These are phyloP conservation scores for Polydrusus cervinus DNA, from an alignment of 2,888 invertebrate species.

Conservation along the genomic window DNA sequence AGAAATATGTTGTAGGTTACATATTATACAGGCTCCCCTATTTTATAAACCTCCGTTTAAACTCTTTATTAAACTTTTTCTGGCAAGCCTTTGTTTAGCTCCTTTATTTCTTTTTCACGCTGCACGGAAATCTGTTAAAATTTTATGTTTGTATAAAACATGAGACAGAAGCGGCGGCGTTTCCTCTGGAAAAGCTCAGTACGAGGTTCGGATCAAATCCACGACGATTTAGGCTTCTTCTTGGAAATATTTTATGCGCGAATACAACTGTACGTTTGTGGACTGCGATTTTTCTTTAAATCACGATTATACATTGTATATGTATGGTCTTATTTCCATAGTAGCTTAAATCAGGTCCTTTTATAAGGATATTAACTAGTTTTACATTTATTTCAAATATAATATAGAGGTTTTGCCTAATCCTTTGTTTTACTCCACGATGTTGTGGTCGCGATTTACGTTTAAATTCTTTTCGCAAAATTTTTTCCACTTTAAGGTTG, in stretches of 20 bases:
- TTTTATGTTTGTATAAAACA: conserved; percentile 18
- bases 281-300: not conserved
- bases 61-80: not conserved
- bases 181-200: not conserved
- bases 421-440: no score
- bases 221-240: not conserved
- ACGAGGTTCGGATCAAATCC: not conserved
- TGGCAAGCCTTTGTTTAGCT: not conserved
- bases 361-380: no score
- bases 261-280: not conserved
- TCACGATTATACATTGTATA: not conserved
- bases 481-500: no score
- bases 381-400: no score
- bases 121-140: conserved; percentile 14
- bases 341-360: no score
- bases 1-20: no score
- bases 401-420: no score
- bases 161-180: not conserved
- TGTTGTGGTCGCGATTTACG: no score
- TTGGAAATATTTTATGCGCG: not conserved
- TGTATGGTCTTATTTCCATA: not conserved
- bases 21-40: no score
- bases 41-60: not conserved
- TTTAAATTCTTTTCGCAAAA: no score
- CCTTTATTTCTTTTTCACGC: not conserved